These are phyloP conservation scores for Drepana arcuata DNA, from an alignment of 1,140 invertebrate genomes.

Conservation along the genomic window DNA sequence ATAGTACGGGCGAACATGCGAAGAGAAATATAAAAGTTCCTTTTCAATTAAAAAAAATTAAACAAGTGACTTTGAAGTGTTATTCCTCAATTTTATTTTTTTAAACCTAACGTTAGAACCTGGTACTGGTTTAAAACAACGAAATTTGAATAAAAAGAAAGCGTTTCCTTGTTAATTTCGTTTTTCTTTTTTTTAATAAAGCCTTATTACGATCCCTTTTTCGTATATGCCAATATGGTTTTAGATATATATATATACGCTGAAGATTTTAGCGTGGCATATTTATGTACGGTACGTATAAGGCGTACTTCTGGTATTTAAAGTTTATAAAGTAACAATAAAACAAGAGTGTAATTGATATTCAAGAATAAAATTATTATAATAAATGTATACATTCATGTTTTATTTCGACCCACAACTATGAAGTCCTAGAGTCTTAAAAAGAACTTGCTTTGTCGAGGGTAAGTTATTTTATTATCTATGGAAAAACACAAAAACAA, in stretches of 20 bases:
- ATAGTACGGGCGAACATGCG: conserved; percentile 27
- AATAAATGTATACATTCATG: conserved; percentile 38
- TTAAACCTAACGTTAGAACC: conserved; percentile 8
- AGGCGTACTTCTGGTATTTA: conserved; percentile 28
- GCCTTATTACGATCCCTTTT: background rate
- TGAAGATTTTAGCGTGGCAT: conserved; percentile 19
- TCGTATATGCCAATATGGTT: conserved; percentile 4
- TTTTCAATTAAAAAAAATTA: conserved; percentile 24
- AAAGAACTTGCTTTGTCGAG: background rate
- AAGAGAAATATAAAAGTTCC: conserved; percentile 27
- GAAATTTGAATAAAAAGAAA: conserved; percentile 17
- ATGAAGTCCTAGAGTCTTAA: background rate
- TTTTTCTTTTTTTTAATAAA: background rate
- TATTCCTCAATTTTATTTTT: conserved; percentile 35
- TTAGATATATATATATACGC: too few species aligned
- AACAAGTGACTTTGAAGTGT: conserved; percentile 57
- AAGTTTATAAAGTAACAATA: conserved; percentile 40
- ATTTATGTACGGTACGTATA: conserved; percentile 26
- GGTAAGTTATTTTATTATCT: conserved; percentile 5
- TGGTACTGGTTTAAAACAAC: conserved; percentile 21
- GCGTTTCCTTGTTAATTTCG: conserved; percentile 1
- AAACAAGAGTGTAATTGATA: conserved; percentile 43
- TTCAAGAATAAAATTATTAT: conserved; percentile 48
- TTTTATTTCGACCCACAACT: conserved; percentile 16
- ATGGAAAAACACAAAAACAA: too few species aligned